A percentile compares a stretch with the other conserved stretches of the same genome.
Conservation (phyloP, 1,140 invertebrate genomes). For the Drosophila parvula region DNA sequence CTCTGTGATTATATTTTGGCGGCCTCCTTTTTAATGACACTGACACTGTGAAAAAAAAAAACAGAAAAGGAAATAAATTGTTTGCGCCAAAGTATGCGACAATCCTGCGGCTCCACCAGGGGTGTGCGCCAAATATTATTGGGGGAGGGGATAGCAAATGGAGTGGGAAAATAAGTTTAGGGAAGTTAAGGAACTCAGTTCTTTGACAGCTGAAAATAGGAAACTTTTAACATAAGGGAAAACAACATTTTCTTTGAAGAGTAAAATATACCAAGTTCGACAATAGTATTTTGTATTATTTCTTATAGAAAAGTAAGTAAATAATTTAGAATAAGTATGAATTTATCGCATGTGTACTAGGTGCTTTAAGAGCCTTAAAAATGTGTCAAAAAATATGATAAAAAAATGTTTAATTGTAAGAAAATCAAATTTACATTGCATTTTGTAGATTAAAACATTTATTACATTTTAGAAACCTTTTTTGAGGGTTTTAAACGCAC, state of each 20-base stretch:
- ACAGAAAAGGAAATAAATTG: constrained; percentile 17
- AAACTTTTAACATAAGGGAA: not conserved
- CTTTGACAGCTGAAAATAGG: constrained; percentile 2
- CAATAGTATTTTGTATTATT: no score
- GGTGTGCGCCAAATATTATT: no score
- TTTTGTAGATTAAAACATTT: no score
- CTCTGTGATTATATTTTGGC: constrained; percentile 55
- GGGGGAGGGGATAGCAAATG: not conserved
- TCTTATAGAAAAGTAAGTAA: not conserved
- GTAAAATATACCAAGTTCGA: not conserved
- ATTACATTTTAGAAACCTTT: no score
- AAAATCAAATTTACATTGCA: no score
- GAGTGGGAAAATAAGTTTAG: not conserved
- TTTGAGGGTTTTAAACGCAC: no score
- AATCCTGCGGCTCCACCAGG: constrained; percentile 13
- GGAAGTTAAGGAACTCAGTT: not conserved
- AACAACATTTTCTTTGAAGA: not conserved
- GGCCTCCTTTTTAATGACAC: constrained; percentile 70
- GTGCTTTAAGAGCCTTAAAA: no score
- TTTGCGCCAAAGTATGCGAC: constrained; percentile 49
- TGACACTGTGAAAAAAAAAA: constrained; percentile 33
- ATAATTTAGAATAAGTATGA: no score
- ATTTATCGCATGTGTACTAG: no score
- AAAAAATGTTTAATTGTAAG: no score
- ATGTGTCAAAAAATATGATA: no score